Evolutionary conservation across 2,797 vertebrate species (phyloP), one percentile per base, ranked within the genome.

Genomic region (Pteronotus mesoamericanus): DNA sequence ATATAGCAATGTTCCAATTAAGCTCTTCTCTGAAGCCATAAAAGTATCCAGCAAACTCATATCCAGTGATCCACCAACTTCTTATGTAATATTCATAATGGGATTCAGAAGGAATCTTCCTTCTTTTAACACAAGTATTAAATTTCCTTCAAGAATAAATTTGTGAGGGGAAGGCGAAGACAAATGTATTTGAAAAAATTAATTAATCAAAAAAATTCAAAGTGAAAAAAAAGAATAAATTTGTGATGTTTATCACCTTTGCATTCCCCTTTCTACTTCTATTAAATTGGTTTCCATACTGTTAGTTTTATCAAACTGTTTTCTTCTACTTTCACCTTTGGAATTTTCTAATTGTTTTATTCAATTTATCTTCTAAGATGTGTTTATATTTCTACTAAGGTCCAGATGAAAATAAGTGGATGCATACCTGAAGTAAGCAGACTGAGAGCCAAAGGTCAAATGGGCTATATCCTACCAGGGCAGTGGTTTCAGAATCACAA

Each of bases 331-430:
- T 95, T 79, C 71, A 94, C 86, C 86, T 96, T 93, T 29, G 94
- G 78, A 93, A 91, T 96, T 96, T 98, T 96, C 53, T 59, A 88
- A 92, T 96, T 94, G 26, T 53, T 96, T 97, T 97, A 82, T 97
- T 95, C 92, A 89, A 94, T 68, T 96, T 89, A 57, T 39, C 89
- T 96, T 92, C 79, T 85, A 95, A 94, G 19, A 37, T 66, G 19
- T 59, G 51, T 96, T 87, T 39, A 22, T 32, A 34, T 83, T 74
- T 85, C 72, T 72, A 51, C 22, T 16, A 69, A 59, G 15, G 29
- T 83, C 37, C n/a, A 53, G 68, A 21, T n/a, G 21, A 37, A 74
- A 68, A 80, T 51, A 39, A 26, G 24, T 66, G 9, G 64, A 55
- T 10, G 18, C n/a, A 51, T 0, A 78, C n/a, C 44, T 32, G 34